These are phyloP conservation scores for Tachycineta bicolor DNA, from an alignment of 2,113 vertebrate species.

Conservation along the genomic window DNA sequence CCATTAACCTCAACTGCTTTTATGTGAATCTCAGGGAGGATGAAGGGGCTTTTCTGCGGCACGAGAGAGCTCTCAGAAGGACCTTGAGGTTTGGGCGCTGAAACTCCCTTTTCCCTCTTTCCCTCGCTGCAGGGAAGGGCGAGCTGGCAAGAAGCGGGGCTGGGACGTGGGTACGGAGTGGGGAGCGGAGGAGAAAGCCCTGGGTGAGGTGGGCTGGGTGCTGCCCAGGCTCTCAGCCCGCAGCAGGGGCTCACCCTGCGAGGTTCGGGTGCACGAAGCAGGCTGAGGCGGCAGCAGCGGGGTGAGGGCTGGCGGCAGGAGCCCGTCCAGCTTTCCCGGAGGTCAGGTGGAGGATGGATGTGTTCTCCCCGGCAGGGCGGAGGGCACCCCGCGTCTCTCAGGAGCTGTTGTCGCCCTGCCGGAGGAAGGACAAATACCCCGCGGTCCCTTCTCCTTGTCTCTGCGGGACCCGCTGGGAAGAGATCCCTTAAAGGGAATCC, in stretches of 20 bases:
- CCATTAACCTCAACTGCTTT: conserved; percentile 7
- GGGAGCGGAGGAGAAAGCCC: neutral
- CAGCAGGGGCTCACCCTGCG: neutral
- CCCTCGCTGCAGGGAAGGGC: neutral
- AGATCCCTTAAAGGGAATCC: neutral
- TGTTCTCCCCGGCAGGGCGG: neutral
- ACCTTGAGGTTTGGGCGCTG: neutral
- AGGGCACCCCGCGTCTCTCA: rapidly evolving
- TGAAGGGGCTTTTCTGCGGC: neutral
- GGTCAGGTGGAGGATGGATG: neutral
- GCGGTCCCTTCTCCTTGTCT: neutral
- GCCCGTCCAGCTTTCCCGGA: neutral
- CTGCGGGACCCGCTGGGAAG: rapidly evolving
- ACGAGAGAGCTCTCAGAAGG: neutral
- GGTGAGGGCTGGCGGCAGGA: neutral
- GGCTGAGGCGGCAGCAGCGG: neutral
- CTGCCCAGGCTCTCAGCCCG: rapidly evolving
- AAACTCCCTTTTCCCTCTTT: neutral
- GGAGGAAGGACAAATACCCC: neutral
- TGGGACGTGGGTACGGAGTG: neutral
- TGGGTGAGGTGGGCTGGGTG: rapidly evolving
- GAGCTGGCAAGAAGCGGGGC: neutral
- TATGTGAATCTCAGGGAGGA: neutral
- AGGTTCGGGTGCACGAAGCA: neutral
- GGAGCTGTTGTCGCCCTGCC: neutral